Evolutionary conservation across 2,888 invertebrate genomes (phyloP), one percentile per base, ranked within the genome.

Genomic region (Nyleta sp.): DNA sequence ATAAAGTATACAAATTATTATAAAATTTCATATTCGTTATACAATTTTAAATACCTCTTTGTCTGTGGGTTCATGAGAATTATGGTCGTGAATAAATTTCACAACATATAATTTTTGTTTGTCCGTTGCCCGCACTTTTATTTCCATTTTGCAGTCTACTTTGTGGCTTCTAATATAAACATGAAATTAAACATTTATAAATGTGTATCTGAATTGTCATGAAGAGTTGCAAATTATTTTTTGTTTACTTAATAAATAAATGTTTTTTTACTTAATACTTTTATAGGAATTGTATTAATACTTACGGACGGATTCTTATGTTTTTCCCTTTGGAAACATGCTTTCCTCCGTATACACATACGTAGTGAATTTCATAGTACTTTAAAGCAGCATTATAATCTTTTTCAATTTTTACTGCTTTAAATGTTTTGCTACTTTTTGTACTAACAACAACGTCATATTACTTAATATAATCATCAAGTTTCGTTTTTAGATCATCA

Each of bases 301-400:
- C n/a, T n/a, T n/a, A n/a, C n/a, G n/a, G n/a, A n/a, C n/a, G n/a
- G n/a, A 50, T 2, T 50, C 7, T 4, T 15, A 28, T 50, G 1
- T 31, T 8, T 15, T 50, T 2, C 4, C 46, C 24, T 24, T 31
- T 50, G 2, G 50, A 17, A 6, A 15, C 7, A 31, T 50, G 17
- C 7, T 13, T 50, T 15, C 50, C 50, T 31, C 50, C 50, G 15
- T 50, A 8, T 7, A 50, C 7, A 31, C 50, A 50, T 2, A 31
- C 17, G 8, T 50, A 50, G 15, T 50, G 50, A n/a, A 50, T 3
- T 50, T 50, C 50, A 8, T 50, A 50, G 8, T 8, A 50, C 22
- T 50, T 4, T 6, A 50, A 22, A 15, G 4, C 13, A 10, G 4
- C 8, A 31, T 50, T 50, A n/a, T 50, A 50, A 15, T 50, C 15